phyloP scores from a whole-genome alignment of 2,888 invertebrate genomes.

The Himalopsyche japonica region DNA sequence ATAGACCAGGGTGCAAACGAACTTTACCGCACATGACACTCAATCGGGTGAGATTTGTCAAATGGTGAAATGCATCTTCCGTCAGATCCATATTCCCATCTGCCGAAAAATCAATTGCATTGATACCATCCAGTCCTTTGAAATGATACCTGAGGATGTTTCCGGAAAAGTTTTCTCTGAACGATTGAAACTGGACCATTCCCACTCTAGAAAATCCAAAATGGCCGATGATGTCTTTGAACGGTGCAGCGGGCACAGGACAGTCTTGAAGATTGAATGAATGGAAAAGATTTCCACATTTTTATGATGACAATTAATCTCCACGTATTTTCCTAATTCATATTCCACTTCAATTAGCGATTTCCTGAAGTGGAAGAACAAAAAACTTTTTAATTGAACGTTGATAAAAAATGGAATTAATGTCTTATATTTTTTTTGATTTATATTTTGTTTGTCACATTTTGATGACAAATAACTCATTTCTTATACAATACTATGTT shows the following conservation, averaged over 20 bases:
- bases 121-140: slow-evolving; percentile 58
- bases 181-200: slow-evolving; percentile 60
- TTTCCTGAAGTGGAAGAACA: slow-evolving; percentile 6
- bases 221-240: slow-evolving; percentile 54
- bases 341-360: slow-evolving; percentile 4
- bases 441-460: no score
- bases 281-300: slow-evolving; percentile 17
- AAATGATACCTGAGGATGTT: slow-evolving; percentile 64
- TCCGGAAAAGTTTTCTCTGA: slow-evolving; percentile 55
- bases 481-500: no score
- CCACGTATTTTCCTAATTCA: slow-evolving; percentile 11
- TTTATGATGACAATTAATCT: slow-evolving; percentile 9
- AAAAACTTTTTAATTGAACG: no score
- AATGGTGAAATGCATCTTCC: slow-evolving; percentile 63
- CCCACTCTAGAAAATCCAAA: slow-evolving; percentile 53
- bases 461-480: no score
- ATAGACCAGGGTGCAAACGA: slow-evolving; percentile 60
- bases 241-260: slow-evolving; percentile 57
- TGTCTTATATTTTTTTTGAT: no score
- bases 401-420: neutral
- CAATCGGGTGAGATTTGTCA: slow-evolving; percentile 65
- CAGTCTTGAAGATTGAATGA: slow-evolving; percentile 59
- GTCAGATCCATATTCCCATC: slow-evolving; percentile 66
- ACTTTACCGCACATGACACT: slow-evolving; percentile 66
- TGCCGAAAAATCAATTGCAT: slow-evolving; percentile 62